A percentile compares a stretch with the other conserved stretches of the same genome.
These are phyloP conservation scores for Steinernema khuongi DNA, from an alignment of 1,140 invertebrate genomes.

Conservation along the genomic window DNA sequence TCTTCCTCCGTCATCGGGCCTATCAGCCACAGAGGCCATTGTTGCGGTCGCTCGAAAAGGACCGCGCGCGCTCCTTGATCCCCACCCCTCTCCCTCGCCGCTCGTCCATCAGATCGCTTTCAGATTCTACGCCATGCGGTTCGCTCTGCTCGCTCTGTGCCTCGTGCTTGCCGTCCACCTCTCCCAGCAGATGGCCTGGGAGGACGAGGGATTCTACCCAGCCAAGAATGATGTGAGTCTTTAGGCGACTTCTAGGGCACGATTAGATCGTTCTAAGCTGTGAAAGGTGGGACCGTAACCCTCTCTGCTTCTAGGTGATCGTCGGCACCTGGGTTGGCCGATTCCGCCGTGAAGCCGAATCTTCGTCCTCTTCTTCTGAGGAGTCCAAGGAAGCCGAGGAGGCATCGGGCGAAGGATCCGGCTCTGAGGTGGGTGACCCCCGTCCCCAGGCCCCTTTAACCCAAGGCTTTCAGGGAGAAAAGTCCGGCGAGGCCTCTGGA, in stretches of 20 bases:
- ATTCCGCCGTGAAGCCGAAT: not conserved
- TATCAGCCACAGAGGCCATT: not conserved
- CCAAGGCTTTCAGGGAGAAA: not conserved
- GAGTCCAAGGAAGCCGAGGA: conserved; percentile 1
- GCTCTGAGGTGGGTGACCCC: not conserved
- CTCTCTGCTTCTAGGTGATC: not conserved
- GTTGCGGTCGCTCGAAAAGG: not conserved
- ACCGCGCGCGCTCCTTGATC: not conserved
- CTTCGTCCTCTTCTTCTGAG: not conserved
- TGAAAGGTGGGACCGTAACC: no score
- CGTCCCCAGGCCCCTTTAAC: not conserved
- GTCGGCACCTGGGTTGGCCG: not conserved
- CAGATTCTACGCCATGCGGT: not conserved
- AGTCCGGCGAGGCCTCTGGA: not conserved
- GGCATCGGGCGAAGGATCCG: not conserved
- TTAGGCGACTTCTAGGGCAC: not conserved
- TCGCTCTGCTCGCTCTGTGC: not conserved
- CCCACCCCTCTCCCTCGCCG: not conserved
- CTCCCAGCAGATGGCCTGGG: not conserved
- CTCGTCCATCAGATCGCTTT: not conserved
- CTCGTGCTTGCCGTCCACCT: not conserved
- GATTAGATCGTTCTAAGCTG: not conserved
- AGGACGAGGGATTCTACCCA: not conserved
- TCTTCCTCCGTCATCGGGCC: not conserved
- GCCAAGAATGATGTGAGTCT: conserved; percentile 6